Percentiles rank a stretch among this genome's conserved stretches.
phyloP scores from a whole-genome alignment of 2,888 invertebrate genomes.

The Sericinus montela region DNA sequence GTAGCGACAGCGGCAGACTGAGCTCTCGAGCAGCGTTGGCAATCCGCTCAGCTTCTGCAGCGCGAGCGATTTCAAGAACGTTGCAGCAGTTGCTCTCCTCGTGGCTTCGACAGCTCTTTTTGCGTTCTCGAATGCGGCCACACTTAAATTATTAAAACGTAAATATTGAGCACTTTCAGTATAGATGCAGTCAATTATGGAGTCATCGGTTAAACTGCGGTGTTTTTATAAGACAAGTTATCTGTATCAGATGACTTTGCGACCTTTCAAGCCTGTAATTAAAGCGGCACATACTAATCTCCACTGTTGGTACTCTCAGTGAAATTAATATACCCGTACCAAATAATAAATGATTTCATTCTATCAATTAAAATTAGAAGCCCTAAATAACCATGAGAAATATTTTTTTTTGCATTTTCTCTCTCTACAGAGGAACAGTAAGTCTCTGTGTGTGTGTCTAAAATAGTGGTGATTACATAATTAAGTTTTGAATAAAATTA shows the following conservation, averaged over 20 bases:
- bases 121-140: conserved; percentile 69
- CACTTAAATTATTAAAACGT: conserved; percentile 30
- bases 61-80: conserved; percentile 48
- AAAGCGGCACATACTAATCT: too few species aligned
- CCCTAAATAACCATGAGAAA: too few species aligned
- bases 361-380: too few species aligned
- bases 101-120: too few species aligned
- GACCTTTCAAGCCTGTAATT: conserved; percentile 14
- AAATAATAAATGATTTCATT: too few species aligned
- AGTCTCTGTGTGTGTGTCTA: too few species aligned
- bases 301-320: too few species aligned
- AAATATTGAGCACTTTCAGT: not conserved
- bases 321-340: too few species aligned
- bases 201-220: not conserved
- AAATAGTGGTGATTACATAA: too few species aligned
- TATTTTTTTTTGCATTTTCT: too few species aligned
- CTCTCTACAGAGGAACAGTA: too few species aligned
- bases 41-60: conserved; percentile 52
- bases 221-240: conserved; percentile 11
- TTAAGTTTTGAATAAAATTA: too few species aligned
- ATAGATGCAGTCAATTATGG: not conserved
- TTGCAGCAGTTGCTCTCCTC: conserved; percentile 53
- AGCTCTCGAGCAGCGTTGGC: conserved; percentile 55
- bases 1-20: conserved; percentile 53
- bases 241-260: conserved; percentile 1